Conservation (phyloP, 2,888 invertebrate genomes). For the Drosophila paramelanica region DNA sequence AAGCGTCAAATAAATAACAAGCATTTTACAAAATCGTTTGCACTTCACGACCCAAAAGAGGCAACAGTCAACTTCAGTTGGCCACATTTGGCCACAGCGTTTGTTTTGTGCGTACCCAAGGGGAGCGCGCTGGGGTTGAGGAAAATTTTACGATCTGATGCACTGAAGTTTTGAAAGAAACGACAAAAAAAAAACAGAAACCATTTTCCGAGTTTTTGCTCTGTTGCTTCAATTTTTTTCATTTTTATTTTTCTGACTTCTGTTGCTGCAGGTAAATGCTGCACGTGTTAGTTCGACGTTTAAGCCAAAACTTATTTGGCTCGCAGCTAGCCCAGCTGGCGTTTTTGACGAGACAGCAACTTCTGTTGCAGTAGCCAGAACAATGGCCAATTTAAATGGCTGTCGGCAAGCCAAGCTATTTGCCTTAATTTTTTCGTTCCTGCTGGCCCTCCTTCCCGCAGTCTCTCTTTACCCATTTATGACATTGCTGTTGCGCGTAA, state of each 20-base stretch:
- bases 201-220: constrained; percentile 28
- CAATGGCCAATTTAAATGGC: constrained; percentile 26
- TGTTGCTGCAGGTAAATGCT: constrained; percentile 13
- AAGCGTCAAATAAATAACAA: constrained; percentile 75
- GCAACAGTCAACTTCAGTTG: constrained; percentile 30
- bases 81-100: constrained; percentile 30
- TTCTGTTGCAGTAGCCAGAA: constrained; percentile 18
- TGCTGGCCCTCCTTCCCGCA: not conserved
- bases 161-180: constrained; percentile 33
- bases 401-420: constrained; percentile 27
- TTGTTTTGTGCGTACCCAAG: constrained; percentile 26
- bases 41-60: constrained; percentile 44
- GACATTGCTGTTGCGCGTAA: constrained; percentile 50
- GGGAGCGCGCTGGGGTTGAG: constrained; percentile 27
- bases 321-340: constrained; percentile 12
- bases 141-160: constrained; percentile 52
- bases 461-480: constrained; percentile 16
- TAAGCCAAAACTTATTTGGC: constrained; percentile 29
- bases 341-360: constrained; percentile 29
- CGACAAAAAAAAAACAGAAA: constrained; percentile 17
- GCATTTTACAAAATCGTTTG: constrained; percentile 62
- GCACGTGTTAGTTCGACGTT: constrained; percentile 30
- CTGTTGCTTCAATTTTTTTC: constrained; percentile 7
- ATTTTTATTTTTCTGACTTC: constrained; percentile 2
- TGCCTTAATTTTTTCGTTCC: not conserved